Evolutionary conservation across 2,113 vertebrate species (phyloP), one percentile per base, ranked within the genome.

Genomic region (Hydropotes inermis): DNA sequence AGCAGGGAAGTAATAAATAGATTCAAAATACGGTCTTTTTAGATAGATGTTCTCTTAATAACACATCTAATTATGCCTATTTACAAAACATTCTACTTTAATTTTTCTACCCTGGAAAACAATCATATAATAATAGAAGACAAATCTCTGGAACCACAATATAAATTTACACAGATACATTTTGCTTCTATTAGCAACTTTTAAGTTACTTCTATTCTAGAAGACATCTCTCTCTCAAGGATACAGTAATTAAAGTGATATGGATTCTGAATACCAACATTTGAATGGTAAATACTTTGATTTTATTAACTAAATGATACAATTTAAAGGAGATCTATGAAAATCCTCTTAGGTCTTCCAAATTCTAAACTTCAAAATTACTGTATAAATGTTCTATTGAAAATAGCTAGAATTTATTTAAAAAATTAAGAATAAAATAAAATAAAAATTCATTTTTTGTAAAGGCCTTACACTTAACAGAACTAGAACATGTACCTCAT

Each of bases 1-100:
- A 86, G 50, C 39, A 57, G 47, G 50, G 50, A 90, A 89, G 61
- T 47, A 61, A 79, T 79, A 57, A 81, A 90, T 67, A 76, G 55
- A 91, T 92, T 88, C 30, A 78, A 87, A 88, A 61, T n/a, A 43
- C n/a, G 60, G 54, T n/a, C 43, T 61, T 95, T 92, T 61, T 54
- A 91, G 43, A 85, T 33, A 87, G 28, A 83, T 91, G 60, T 61
- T 94, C 16, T 39, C 52, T 87, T 43, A 58, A 36, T n/a, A 58
- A 47, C 39, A 45, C 10, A 84, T 60, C 67, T 87, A 88, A 84
- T 39, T 83, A 95, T n/a, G 14, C 23, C 13, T 97, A 58, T 36
- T 91, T 91, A 87, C 2, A 78, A 86, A 84, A 54, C 11, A 97
- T 92, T 64, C 52, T 87, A 76, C 61, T 95, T 84, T 28, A 97